These are phyloP conservation scores for Axinella damicornis DNA, from an alignment of 37 sponge, comb jelly and placozoan genomes.

Conservation along the genomic window DNA sequence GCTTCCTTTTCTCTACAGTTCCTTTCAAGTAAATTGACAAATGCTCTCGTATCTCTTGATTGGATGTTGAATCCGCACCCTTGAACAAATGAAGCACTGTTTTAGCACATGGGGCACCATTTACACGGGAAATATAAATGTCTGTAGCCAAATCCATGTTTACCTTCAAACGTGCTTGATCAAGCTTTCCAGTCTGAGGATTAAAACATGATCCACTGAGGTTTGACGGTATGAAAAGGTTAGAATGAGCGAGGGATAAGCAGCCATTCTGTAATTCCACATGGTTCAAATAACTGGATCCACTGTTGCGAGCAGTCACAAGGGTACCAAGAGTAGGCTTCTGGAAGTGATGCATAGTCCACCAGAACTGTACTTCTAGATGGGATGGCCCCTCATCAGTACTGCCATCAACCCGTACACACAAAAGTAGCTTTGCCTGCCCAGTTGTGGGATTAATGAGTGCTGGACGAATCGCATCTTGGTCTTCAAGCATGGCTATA, in stretches of 20 bases:
- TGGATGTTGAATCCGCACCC: conserved; percentile 9
- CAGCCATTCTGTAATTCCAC: conserved; percentile 50
- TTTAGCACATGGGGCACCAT: conserved; percentile 37
- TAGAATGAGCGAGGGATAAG: conserved; percentile 30
- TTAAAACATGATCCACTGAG: conserved; percentile 14
- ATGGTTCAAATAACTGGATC: conserved; percentile 36
- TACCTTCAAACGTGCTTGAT: not conserved
- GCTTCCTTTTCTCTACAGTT: not conserved
- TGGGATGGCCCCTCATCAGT: conserved; percentile 19
- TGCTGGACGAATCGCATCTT: not conserved
- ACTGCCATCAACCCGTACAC: conserved; percentile 19
- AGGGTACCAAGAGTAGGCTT: not conserved
- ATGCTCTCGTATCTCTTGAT: not conserved
- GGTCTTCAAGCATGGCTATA: not conserved
- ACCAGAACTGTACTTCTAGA: conserved; percentile 12
- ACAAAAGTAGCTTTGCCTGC: conserved; percentile 6
- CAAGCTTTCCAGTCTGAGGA: conserved; percentile 21
- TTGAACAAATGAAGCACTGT: conserved; percentile 11
- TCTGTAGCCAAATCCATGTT: conserved; percentile 33
- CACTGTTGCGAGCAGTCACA: conserved; percentile 31
- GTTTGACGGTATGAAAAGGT: conserved; percentile 46
- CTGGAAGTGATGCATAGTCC: conserved; percentile 10
- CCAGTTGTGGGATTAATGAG: not conserved
- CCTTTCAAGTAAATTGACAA: conserved; percentile 4
- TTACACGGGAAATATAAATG: conserved; percentile 15